These are phyloP conservation scores for Antedon mediterranea DNA, from an alignment of 53 echinoderm and acorn worm genomes.

Conservation along the genomic window DNA sequence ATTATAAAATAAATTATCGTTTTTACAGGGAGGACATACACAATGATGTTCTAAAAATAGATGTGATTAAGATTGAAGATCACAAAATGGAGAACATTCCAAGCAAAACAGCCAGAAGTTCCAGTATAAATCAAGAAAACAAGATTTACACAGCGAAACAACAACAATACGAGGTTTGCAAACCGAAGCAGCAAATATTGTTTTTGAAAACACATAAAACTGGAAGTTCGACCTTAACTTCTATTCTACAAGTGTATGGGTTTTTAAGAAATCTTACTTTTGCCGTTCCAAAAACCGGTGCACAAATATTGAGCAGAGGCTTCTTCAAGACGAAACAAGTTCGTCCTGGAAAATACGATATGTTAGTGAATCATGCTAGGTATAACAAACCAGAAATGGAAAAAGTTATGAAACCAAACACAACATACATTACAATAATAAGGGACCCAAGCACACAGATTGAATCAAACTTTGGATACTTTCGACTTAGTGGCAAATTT, in stretches of 20 bases:
- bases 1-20: no score
- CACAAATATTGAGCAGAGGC: neutral
- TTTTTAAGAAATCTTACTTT: neutral
- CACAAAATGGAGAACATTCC: no score
- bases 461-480: constrained; percentile 39
- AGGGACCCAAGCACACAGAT: constrained; percentile 30
- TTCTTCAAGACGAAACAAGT: neutral
- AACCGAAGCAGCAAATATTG: neutral
- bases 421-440: constrained; percentile 32
- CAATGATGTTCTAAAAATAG: no score
- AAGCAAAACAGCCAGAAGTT: no score
- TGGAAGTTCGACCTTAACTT: neutral
- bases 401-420: constrained; percentile 8
- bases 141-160: no score
- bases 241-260: neutral
- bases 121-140: no score
- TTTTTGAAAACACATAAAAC: neutral
- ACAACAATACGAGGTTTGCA: no score
- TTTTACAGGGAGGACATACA: no score
- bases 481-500: constrained; percentile 7
- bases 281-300: neutral
- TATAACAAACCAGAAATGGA: constrained; percentile 21
- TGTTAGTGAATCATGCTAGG: constrained; percentile 26
- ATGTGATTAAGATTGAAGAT: no score
- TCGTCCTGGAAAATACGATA: constrained; percentile 2